Percentiles rank a stretch among this genome's conserved stretches.
These are phyloP conservation scores for Adineta ricciae DNA, from an alignment of 2,888 invertebrate genomes.

Conservation along the genomic window DNA sequence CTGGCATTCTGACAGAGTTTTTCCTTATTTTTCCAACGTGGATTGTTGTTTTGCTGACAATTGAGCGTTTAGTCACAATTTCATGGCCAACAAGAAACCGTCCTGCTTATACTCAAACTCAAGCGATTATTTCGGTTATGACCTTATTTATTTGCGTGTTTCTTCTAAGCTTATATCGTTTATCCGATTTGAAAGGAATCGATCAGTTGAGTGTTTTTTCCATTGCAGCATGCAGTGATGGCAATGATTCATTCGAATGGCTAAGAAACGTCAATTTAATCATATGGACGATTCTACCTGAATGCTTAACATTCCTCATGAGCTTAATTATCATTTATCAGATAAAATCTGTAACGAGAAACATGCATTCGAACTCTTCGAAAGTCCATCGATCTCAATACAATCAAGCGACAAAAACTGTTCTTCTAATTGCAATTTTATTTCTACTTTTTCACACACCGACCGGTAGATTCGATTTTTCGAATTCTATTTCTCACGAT, in stretches of 20 bases:
- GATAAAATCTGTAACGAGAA: slow-evolving; percentile 22
- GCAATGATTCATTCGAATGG: background rate
- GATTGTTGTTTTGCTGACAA: slow-evolving; percentile 29
- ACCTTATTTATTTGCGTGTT: background rate
- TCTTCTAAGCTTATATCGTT: slow-evolving; percentile 22
- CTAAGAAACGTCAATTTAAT: slow-evolving; percentile 26
- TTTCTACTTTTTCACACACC: slow-evolving; percentile 30
- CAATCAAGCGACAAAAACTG: slow-evolving; percentile 29
- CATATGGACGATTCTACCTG: slow-evolving; percentile 29
- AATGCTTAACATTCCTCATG: slow-evolving; percentile 25
- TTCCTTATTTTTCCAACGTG: slow-evolving; percentile 23
- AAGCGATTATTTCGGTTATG: slow-evolving; percentile 18
- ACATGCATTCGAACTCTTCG: background rate
- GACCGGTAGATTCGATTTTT: background rate
- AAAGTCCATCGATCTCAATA: background rate
- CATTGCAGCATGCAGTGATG: background rate
- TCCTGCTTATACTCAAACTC: slow-evolving; percentile 2
- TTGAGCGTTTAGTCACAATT: slow-evolving; percentile 25
- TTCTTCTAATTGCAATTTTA: slow-evolving; percentile 24
- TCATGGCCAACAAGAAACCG: slow-evolving; percentile 23
- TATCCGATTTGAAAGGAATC: background rate
- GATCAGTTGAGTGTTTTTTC: background rate
- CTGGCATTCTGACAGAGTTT: slow-evolving; percentile 24
- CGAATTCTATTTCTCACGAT: background rate
- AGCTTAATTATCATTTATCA: slow-evolving; percentile 28